Base-by-base conservation (phyloP, 2,113 vertebrate genomes). In the Cyrtonyx montezumae region DNA sequence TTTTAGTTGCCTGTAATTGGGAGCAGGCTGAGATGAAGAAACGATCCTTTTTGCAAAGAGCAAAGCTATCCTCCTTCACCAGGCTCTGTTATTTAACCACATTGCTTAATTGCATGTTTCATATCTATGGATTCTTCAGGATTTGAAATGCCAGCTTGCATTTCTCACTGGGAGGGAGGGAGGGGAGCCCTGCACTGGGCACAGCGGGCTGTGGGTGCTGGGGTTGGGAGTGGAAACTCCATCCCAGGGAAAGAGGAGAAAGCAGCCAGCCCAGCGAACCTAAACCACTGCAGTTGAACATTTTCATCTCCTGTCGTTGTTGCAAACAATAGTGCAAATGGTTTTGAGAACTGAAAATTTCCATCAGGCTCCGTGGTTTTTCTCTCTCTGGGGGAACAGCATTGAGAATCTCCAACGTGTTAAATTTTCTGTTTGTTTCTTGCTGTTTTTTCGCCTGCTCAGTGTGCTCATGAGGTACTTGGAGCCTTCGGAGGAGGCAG, bases 341-440 rank as follows among this genome's bases (percentile, higher is more conserved):
- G 26, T 70, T 91, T 82, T 40, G 92, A 76, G 87, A 88, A 51
- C 2, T 28, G 68, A 53, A 45, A 6, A 45, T 80, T 79, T 66
- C 76, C 75, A 61, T 85, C 59, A 21, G 75, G 49, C 71, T 71
- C 49, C 1, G 9, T 61, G 91, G 81, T 10, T 75, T 68, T 87
- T 17, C 20, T 58, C 28, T 93, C 75, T 79, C 88, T 13, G 65
- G 84, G 73, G 95, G 78, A 55, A 77, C 28, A 61, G 56, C 25
- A 19, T 86, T 76, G 71, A 79, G 85, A 12, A 55, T 58, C 43
- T 45, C 34, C 79, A 83, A 77, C 7, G 23, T 67, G 13, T 81
- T 79, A 78, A 77, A 79, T 62, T 81, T 85, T 91, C 75, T 84
- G 46, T 90, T 53, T 95, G 43, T 75, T 28, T 84, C 51, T 70